Percentiles rank a stretch among this genome's conserved stretches.
phyloP scores from a whole-genome alignment of 2,113 vertebrate genomes.

The Nothoprocta perdicaria region DNA sequence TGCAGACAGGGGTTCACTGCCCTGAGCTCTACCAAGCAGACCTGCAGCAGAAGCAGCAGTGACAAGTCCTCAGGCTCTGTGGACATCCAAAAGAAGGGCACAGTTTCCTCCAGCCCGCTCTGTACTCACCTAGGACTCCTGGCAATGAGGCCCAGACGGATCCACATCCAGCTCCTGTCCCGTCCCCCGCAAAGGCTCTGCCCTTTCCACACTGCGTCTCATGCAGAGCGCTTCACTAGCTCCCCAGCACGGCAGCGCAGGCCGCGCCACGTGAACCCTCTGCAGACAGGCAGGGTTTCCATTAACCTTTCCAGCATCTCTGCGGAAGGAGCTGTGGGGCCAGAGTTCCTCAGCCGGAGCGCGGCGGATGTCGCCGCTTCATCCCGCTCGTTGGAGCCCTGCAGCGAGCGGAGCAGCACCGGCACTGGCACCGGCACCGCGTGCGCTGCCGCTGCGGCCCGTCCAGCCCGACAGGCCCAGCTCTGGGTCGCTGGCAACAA shows the following conservation, averaged over 20 bases:
- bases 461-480: fast-evolving
- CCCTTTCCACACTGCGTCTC: neutral
- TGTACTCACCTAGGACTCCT: neutral
- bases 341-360: neutral
- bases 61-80: no score
- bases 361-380: neutral
- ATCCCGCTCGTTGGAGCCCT: neutral
- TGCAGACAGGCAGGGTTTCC: neutral
- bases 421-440: no score
- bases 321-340: neutral
- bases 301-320: neutral
- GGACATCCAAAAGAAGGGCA: neutral
- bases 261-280: neutral
- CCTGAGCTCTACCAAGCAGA: neutral
- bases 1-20: no score
- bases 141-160: fast-evolving
- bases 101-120: neutral
- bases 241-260: neutral
- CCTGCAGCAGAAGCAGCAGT: neutral
- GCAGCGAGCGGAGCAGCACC: neutral
- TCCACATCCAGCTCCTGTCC: neutral
- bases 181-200: neutral
- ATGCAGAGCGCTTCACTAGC: no score
- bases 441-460: neutral
- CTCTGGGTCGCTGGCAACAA: neutral